Base-by-base conservation (phyloP, 2,113 vertebrate genomes). In the Tragelaphus imberbis region DNA sequence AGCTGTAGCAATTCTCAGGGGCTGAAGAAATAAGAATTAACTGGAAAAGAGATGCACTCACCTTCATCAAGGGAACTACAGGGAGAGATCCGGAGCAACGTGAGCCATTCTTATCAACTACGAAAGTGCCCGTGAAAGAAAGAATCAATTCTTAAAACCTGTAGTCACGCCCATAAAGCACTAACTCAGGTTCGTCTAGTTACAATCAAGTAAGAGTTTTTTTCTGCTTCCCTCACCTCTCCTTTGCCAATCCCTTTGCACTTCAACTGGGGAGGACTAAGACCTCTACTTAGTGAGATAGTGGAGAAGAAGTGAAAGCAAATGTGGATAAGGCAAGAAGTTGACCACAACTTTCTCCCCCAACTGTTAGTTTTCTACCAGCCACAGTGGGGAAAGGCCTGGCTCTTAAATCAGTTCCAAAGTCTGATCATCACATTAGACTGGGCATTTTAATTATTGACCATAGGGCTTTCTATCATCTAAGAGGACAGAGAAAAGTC, bases 71-170 rank as follows among this genome's bases (percentile, higher is more conserved):
- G 19, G 40, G 82, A 94, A 96, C 59, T 61, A 53, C 17, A 96
- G 21, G 36, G n/a, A 90, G 58, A 94, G 71, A 71, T 49, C 23
- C 2, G 4, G 23, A 95, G 87, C 84, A 95, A 89, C 85, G 40
- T 92, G 17, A 94, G 33, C 40, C 88, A 85, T 88, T 90, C 16
- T 44, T 91, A 93, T 28, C 53, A 91, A 82, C 88, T 68, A 91
- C 8, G 13, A 56, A 97, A 95, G 55, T 85, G n/a, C 65, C 82
- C 33, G 65, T 36, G 19, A 92, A 85, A 92, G 36, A 84, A 88
- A 68, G 40, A 75, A 92, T 92, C n/a, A 96, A 84, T 92, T 90
- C 80, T 95, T 96, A 88, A 95, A 97, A 79, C 28, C 80, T 65
- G 30, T 53, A 85, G 56, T 84, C 58, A 94, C 75, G 14, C 44